Evolutionary conservation across 2,113 vertebrate genomes (phyloP), one percentile per base, ranked within the genome.

Genomic region (Abramis brama): DNA sequence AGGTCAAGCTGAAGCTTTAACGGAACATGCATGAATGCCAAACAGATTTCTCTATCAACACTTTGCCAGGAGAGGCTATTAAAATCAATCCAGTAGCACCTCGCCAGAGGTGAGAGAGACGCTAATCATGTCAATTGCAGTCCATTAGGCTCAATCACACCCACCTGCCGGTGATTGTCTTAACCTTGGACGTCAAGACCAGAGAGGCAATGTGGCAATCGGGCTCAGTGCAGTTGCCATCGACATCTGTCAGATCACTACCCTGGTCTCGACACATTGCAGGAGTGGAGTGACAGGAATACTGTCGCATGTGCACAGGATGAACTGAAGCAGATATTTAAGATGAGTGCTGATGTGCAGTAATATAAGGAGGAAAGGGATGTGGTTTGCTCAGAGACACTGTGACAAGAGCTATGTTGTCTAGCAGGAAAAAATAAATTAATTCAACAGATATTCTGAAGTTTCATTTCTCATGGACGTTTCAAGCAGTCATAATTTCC

Each of bases 61-160:
- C 74, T 86, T 84, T 89, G 84, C 75, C 47, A 88, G 76, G 43
- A 39, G 74, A 85, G 71, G 87, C 80, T 78, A 87, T 90, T 87
- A 88, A 86, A 89, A 90, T 91, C 89, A 88, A 91, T 88, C 86
- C 52, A 82, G 52, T 50, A 71, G 74, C 75, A 82, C 83, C 87
- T 89, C 83, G 11, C 62, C 77, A 68, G 79, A 88, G 70, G 84
- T 71, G 33, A 87, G 82, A 87, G 82, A 60, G 83, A 70, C n/a
- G 64, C 90, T 88, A 85, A 91, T 91, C 87, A 86, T 87, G 89
- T 90, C 82, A 79, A 90, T 71, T 89, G 74, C 68, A 85, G 85
- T 86, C 89, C 87, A 90, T 90, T 90, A 90, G 87, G 77, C 88
- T 88, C 80, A 68, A 89, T 88, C 87, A 86, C 86, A 76, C 57